These are phyloP conservation scores for Bubo scandiacus DNA, from an alignment of 2,113 vertebrate genomes.

Conservation along the genomic window DNA sequence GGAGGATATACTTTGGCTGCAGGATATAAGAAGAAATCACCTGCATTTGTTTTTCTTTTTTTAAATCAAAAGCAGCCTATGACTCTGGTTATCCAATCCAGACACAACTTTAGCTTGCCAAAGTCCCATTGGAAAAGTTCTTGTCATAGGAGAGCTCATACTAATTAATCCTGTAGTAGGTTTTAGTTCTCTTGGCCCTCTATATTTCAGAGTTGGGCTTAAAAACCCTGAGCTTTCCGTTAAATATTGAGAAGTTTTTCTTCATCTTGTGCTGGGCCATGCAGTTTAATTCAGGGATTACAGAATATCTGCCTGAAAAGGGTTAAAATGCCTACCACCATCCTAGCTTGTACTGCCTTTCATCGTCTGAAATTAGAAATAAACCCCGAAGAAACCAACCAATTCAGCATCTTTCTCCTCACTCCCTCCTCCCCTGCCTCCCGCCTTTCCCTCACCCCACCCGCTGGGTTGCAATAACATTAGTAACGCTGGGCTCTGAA, in stretches of 20 bases:
- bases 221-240: background rate
- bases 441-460: background rate
- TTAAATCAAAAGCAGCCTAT: background rate
- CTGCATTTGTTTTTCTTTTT: background rate
- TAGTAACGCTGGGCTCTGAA: conserved; percentile 7
- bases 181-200: background rate
- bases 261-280: background rate
- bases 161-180: background rate
- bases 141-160: background rate
- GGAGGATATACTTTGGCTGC: background rate
- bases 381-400: background rate
- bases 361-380: background rate
- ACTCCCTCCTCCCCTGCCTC: background rate
- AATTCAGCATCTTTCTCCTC: background rate
- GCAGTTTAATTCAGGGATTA: background rate
- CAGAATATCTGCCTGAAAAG: background rate
- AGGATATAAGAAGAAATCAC: background rate
- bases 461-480: background rate
- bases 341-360: background rate
- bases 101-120: background rate
- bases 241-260: background rate
- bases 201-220: background rate
- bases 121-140: background rate
- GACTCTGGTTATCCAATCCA: background rate
- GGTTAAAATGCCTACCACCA: background rate